A percentile compares a stretch with the other conserved stretches of the same genome.
Conservation (phyloP, 2,888 invertebrate species). For the Lathronympha strigana region DNA sequence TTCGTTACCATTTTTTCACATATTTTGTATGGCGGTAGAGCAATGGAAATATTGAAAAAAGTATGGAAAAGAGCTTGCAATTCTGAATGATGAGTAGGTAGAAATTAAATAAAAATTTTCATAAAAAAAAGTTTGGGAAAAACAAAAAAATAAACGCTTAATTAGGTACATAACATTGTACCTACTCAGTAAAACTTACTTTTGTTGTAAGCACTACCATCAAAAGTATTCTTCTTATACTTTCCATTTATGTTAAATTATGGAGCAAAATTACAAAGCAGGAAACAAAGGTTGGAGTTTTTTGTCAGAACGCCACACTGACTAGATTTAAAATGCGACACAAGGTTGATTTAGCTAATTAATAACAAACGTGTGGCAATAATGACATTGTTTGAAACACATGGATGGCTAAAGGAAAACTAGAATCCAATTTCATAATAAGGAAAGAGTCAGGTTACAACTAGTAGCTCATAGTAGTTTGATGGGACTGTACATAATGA, state of each 20-base stretch:
- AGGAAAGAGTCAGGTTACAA: too few relatives aligned
- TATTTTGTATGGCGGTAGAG: too few relatives aligned
- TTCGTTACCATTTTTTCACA: too few relatives aligned
- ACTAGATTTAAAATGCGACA: background rate
- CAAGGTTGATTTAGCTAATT: background rate
- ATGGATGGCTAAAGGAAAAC: conserved; percentile 16
- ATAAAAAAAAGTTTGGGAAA: too few relatives aligned
- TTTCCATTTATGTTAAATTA: conserved; percentile 4
- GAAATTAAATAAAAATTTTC: too few relatives aligned
- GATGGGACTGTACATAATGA: too few relatives aligned
- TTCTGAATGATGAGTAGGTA: too few relatives aligned
- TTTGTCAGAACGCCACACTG: background rate
- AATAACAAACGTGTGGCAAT: background rate
- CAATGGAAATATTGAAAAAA: too few relatives aligned
- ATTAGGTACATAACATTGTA: background rate
- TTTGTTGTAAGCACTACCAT: background rate
- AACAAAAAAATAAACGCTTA: too few relatives aligned
- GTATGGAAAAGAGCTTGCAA: too few relatives aligned
- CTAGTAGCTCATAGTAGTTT: too few relatives aligned
- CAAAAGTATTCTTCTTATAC: background rate
- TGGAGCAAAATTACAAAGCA: background rate
- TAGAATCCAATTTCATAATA: background rate
- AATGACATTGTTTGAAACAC: conserved; percentile 33
- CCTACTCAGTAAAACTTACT: conserved; percentile 11
- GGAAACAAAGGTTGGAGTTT: background rate